A percentile compares a stretch with the other conserved stretches of the same genome.
Conservation (phyloP, 2,797 vertebrate genomes). For the Betta splendens region DNA sequence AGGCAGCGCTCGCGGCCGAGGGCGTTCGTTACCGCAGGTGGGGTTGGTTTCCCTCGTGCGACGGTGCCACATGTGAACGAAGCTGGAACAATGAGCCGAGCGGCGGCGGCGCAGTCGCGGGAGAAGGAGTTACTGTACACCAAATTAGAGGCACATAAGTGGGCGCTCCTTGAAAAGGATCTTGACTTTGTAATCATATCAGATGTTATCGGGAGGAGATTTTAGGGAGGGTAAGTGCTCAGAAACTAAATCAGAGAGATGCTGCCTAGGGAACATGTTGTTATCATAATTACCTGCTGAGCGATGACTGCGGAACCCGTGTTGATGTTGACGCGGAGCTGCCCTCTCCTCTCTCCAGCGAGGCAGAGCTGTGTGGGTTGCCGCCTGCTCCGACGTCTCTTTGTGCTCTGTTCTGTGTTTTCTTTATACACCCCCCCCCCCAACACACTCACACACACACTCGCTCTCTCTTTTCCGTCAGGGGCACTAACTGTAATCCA, state of each 20-base stretch:
- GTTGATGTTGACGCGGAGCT: slow-evolving; percentile 69
- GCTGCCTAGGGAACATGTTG: slow-evolving; percentile 69
- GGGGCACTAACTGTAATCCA: slow-evolving; percentile 57
- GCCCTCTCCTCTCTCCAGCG: slow-evolving; percentile 53
- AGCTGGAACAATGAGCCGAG: slow-evolving; percentile 40
- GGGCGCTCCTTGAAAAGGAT: slow-evolving; percentile 67
- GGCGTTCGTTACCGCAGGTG: slow-evolving; percentile 45
- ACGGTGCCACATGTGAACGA: slow-evolving; percentile 32
- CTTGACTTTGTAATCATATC: slow-evolving; percentile 78
- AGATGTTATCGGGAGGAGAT: slow-evolving; percentile 72
- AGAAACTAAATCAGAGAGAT: slow-evolving; percentile 74
- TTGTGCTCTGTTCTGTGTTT: slow-evolving; percentile 55
- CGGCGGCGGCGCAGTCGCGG: slow-evolving; percentile 36
- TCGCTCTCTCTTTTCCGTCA: slow-evolving; percentile 27
- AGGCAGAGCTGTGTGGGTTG: slow-evolving; percentile 64
- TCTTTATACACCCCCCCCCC: slow-evolving; percentile 12
- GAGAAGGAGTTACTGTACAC: slow-evolving; percentile 57
- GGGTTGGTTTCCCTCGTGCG: slow-evolving; percentile 53
- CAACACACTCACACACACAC: too few species aligned
- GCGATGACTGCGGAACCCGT: slow-evolving; percentile 65
- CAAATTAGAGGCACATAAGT: slow-evolving; percentile 68
- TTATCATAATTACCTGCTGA: slow-evolving; percentile 80
- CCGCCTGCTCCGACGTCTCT: slow-evolving; percentile 57
- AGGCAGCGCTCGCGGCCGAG: slow-evolving; percentile 57
- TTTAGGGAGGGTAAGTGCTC: slow-evolving; percentile 74